Conservation (phyloP, 2,113 vertebrate genomes). For the Neomonachus schauinslandi region DNA sequence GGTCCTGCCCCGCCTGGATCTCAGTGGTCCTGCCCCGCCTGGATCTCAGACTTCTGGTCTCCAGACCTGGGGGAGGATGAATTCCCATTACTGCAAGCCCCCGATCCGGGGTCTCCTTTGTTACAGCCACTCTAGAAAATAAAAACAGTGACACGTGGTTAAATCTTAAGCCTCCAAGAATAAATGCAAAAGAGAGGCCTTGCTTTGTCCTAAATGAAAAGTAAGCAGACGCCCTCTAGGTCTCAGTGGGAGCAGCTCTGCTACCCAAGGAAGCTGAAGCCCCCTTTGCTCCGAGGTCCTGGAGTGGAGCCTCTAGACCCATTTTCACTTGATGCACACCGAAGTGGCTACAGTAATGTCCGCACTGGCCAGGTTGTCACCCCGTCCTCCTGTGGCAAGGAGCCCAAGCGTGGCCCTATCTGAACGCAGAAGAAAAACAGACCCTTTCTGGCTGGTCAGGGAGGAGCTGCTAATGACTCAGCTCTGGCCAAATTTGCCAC, state of each 20-base stretch:
- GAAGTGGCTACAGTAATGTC: fast-evolving
- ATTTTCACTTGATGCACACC: background rate
- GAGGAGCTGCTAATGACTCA: background rate
- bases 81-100: background rate
- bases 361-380: background rate
- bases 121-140: background rate
- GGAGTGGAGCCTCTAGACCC: background rate
- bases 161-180: background rate
- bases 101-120: no score
- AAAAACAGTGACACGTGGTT: no score
- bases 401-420: background rate
- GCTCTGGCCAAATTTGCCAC: background rate
- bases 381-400: background rate
- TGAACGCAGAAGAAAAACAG: background rate
- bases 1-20: background rate
- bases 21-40: background rate
- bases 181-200: background rate
- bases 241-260: background rate
- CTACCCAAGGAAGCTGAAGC: fast-evolving
- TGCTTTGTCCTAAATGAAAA: background rate
- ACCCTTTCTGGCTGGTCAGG: background rate
- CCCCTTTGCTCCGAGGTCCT: background rate
- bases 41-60: background rate
- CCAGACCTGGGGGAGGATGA: background rate
- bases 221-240: background rate